These are phyloP conservation scores for Plutella xylostella DNA, from an alignment of 2,888 invertebrate genomes.

Conservation along the genomic window DNA sequence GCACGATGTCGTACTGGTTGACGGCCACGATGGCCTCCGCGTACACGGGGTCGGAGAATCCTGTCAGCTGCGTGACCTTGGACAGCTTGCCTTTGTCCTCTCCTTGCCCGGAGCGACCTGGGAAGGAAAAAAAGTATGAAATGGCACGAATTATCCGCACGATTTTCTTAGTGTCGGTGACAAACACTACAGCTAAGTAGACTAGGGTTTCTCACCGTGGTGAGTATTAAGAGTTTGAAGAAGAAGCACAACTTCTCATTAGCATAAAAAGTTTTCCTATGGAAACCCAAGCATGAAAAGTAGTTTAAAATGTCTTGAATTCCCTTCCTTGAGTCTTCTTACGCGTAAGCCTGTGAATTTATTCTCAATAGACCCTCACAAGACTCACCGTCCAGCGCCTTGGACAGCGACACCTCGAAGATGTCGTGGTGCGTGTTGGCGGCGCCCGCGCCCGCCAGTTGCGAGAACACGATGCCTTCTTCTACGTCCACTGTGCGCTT, in stretches of 20 bases:
- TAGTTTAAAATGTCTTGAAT: too few relatives aligned
- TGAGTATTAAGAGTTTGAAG: too few relatives aligned
- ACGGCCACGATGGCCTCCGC: conserved; percentile 99
- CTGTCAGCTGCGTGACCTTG: conserved; percentile 95
- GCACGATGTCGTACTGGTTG: conserved; percentile 97
- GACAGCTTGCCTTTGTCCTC: conserved; percentile 43
- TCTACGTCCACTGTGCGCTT: conserved; percentile 38
- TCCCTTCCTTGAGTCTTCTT: too few relatives aligned
- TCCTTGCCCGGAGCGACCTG: conserved; percentile 33
- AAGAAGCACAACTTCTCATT: too few relatives aligned
- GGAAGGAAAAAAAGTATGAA: too few relatives aligned
- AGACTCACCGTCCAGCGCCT: conserved; percentile 80
- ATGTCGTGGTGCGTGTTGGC: conserved; percentile 73
- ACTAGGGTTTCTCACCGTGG: too few relatives aligned
- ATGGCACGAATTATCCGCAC: too few relatives aligned
- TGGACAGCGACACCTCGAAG: conserved; percentile 93
- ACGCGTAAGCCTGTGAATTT: conserved; percentile 1
- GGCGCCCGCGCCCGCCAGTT: conserved; percentile 36
- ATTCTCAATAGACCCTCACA: conserved; percentile 21
- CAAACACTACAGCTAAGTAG: too few relatives aligned
- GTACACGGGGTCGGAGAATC: conserved; percentile 99
- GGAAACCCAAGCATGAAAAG: too few relatives aligned
- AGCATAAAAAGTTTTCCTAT: too few relatives aligned
- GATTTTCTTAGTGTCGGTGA: too few relatives aligned
- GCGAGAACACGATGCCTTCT: conserved; percentile 49